Base-by-base conservation (phyloP, 2,797 vertebrate species). In the Enteromius radiatus region DNA sequence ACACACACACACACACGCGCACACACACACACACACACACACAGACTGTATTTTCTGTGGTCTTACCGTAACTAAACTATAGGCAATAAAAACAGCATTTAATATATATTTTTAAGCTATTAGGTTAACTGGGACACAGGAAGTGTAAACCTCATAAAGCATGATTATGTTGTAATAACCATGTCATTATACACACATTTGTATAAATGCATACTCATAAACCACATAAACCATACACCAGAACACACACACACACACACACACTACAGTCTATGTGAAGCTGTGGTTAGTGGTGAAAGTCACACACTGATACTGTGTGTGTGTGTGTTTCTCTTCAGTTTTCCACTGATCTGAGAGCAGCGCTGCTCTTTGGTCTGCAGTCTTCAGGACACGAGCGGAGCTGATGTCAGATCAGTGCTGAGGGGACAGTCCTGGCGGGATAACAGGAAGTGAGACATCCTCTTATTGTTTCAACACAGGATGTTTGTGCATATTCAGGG, bases 401-500 rank as follows among this genome's bases (percentile, higher is more conserved):
- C 59, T 81, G 88, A 90, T 84, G 89, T 71, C 73, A 85, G 82
- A 88, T 65, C 80, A 69, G 90, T 86, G 88, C 90, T 89, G 87
- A 85, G 26, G 76, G 38, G 68, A 77, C 63, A 63, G 80, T 74
- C 61, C 47, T 73, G 45, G 52, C 36, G 49, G 76, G 76, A 84
- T 26, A 84, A 84, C 87, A 86, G 85, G 87, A 86, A 88, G 77
- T 52, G 43, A 81, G 61, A 74, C 77, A 82, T 81, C 85, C 80
- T 86, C 73, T 43, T 83, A 83, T 88, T 88, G 87, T 86, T 88
- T 88, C 78, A 78, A 85, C 85, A 86, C 83, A 81, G 85, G 87
- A 88, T 81, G 83, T 86, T 83, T 83, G 43, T 80, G 71, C 61
- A 47, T 87, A 74, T 86, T 86, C 74, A 41, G 31, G 67, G 61